phyloP scores from a whole-genome alignment of 2,888 invertebrate species.

The Aphodius sticticus region DNA sequence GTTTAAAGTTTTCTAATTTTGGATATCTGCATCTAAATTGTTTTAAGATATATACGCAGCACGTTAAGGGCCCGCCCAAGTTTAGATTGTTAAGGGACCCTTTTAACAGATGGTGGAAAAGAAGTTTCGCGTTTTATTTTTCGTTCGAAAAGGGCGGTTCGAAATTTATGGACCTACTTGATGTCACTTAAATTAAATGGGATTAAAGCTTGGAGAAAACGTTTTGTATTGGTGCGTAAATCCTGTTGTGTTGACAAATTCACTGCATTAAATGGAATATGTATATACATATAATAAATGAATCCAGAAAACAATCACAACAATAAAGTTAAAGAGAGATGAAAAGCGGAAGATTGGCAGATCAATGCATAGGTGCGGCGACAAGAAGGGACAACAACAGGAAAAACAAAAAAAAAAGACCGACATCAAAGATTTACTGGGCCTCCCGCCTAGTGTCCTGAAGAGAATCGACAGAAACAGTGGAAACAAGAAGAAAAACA shows the following conservation, averaged over 20 bases:
- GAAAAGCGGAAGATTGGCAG: too few relatives aligned
- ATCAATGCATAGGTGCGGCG: too few relatives aligned
- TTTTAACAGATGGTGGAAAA: neutral
- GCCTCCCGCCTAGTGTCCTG: too few relatives aligned
- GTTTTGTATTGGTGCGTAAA: neutral
- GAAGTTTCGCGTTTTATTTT: neutral
- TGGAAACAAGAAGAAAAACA: too few relatives aligned
- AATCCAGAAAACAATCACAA: too few relatives aligned
- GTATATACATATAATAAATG: too few relatives aligned
- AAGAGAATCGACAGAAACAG: too few relatives aligned
- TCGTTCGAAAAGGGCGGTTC: neutral
- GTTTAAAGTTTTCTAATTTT: conserved; percentile 4
- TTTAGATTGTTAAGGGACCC: conserved; percentile 4
- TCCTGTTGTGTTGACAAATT: neutral
- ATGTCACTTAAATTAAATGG: neutral
- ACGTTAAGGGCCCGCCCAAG: neutral
- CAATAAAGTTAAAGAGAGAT: too few relatives aligned
- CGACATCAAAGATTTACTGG: too few relatives aligned
- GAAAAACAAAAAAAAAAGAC: too few relatives aligned
- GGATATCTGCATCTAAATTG: conserved; percentile 4
- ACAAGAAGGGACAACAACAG: too few relatives aligned
- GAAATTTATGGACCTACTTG: neutral
- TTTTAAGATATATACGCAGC: conserved; percentile 4
- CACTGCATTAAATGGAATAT: neutral
- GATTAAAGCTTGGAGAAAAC: neutral